phyloP scores from a whole-genome alignment of 2,797 vertebrate species.

The Neosilurus mollespiculum region DNA sequence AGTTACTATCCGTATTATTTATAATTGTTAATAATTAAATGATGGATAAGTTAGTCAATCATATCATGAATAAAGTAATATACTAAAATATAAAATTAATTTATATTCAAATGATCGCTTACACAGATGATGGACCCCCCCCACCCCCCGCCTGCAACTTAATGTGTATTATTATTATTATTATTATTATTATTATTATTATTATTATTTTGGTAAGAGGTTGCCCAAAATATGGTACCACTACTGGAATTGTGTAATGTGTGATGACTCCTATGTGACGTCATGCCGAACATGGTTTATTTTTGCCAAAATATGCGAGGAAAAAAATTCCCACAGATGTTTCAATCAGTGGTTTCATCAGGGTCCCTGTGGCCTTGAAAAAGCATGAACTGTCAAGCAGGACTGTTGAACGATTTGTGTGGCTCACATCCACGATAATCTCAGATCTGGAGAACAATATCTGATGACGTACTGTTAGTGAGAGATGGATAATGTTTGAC shows the following conservation, averaged over 20 bases:
- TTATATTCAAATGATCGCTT: not conserved
- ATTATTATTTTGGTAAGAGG: not conserved
- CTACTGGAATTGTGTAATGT: not conserved
- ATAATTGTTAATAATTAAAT: too few relatives aligned
- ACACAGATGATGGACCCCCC: not conserved
- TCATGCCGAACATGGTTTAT: constrained; percentile 24
- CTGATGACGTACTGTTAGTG: constrained; percentile 10
- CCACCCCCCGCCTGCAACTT: too few relatives aligned
- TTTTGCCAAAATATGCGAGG: constrained; percentile 11
- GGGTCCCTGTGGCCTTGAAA: constrained; percentile 2
- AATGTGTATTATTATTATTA: not conserved
- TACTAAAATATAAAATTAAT: not conserved
- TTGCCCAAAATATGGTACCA: not conserved
- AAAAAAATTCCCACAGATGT: constrained; percentile 20
- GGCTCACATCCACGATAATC: constrained; percentile 20
- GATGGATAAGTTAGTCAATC: not conserved
- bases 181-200: too few relatives aligned
- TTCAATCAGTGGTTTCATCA: not conserved
- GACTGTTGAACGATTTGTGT: constrained; percentile 18
- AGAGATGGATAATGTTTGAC: constrained; percentile 33
- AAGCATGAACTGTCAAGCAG: not conserved
- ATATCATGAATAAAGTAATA: not conserved
- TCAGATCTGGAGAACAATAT: constrained; percentile 2
- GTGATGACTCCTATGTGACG: constrained; percentile 13
- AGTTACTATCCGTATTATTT: not conserved